Conservation (phyloP, 2,797 vertebrate species). For the Oophaga sylvatica region DNA sequence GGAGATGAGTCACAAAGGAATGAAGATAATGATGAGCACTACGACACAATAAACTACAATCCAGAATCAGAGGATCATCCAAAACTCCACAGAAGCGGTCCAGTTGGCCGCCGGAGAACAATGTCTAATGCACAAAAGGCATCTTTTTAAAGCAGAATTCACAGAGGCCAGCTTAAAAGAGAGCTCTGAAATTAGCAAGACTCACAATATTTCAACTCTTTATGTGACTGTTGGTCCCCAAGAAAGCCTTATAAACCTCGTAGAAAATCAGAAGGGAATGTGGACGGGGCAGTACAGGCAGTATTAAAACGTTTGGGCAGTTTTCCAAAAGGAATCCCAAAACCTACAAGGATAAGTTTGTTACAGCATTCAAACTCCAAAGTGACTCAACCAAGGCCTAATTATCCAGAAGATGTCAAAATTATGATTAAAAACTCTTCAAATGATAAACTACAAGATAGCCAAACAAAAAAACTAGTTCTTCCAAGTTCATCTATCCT, state of each 20-base stretch:
- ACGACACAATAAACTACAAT: conserved; percentile 64
- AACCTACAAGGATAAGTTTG: conserved; percentile 77
- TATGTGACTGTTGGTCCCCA: conserved; percentile 86
- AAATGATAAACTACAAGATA: conserved; percentile 65
- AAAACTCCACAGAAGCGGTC: conserved; percentile 67
- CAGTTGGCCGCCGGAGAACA: conserved; percentile 67
- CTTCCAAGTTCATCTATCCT: conserved; percentile 69
- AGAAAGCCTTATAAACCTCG: conserved; percentile 68
- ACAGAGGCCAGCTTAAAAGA: conserved; percentile 65
- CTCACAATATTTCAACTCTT: conserved; percentile 81
- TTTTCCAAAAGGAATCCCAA: conserved; percentile 82
- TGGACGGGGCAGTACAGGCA: conserved; percentile 81
- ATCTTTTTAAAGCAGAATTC: conserved; percentile 69
- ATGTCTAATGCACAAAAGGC: conserved; percentile 75
- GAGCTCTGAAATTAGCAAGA: conserved; percentile 55
- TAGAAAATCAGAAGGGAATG: conserved; percentile 64
- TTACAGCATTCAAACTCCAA: conserved; percentile 41
- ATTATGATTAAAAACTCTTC: conserved; percentile 53
- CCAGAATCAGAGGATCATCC: conserved; percentile 65
- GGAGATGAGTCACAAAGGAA: conserved; percentile 63
- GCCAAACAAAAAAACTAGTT: conserved; percentile 70
- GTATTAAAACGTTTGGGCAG: conserved; percentile 86
- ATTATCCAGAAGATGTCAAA: conserved; percentile 65
- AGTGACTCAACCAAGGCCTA: conserved; percentile 28
- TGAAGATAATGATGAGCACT: conserved; percentile 63